Base-by-base conservation (phyloP, 2,797 vertebrate genomes). In the Gallinago nigripennis region DNA sequence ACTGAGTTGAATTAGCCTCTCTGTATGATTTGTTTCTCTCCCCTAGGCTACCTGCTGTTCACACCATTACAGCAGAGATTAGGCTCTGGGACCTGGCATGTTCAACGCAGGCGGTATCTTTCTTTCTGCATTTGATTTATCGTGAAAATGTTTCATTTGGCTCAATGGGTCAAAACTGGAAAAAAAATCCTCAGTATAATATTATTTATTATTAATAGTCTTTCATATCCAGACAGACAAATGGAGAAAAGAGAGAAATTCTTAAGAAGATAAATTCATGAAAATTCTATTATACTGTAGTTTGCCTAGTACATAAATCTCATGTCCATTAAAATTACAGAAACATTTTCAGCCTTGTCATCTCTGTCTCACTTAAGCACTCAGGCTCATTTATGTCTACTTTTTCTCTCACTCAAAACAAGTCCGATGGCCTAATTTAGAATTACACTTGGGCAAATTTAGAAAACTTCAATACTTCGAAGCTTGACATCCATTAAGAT, bases 141-240 rank as follows among this genome's bases (percentile, higher is more conserved):
- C 46, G 50, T 23, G 58, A 68, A 68, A 73, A 82, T 11, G 12
- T 70, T 92, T 71, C n/a, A 43, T 85, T 91, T 85, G 45, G 23
- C 33, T 91, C 81, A 83, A 17, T 30, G 18, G 70, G 64, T 86
- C 68, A 94, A 95, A 96, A 87, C 9, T 39, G 27, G 37, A 25
- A 63, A 73, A 82, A 82, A 76, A 76, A 12, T 48, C 16, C 53
- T 92, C 54, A 86, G 16, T 37, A 80, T 78, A 92, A 75, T 45
- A 75, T 9, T 80, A 92, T 95, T 84, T 82, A 93, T 96, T 89
- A 91, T 95, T 96, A 88, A 95, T 69, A 88, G 85, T 76, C 39
- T 70, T 82, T 91, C 76, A 77, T 60, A 92, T 24, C 27, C 51
- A 50, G 63, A 68, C 50, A 90, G 94, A 89, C 46, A 94, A 92